Conservation (phyloP, 2,113 vertebrate species). For the Sminthopsis crassicaudata region DNA sequence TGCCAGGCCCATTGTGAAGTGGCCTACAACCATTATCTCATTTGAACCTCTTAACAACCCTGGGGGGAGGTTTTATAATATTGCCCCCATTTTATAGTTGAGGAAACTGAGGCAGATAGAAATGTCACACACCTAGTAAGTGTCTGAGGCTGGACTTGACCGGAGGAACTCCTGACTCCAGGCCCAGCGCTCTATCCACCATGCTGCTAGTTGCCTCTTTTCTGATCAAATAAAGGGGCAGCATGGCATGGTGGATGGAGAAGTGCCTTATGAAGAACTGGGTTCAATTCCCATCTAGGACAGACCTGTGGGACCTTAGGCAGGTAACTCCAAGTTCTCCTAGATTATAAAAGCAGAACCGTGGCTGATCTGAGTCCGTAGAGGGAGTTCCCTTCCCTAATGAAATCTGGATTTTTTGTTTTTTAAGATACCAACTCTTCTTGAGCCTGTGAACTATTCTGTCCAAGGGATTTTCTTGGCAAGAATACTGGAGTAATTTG, state of each 20-base stretch:
- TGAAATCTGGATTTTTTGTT: neutral
- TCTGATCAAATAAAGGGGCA: neutral
- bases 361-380: neutral
- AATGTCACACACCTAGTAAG: neutral
- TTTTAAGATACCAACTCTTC: neutral
- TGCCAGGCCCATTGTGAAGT: neutral
- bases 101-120: neutral
- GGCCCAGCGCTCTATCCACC: neutral
- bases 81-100: neutral
- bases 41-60: neutral
- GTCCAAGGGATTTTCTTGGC: neutral
- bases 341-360: neutral
- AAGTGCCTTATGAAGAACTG: neutral
- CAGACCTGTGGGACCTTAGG: neutral
- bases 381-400: neutral
- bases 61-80: neutral
- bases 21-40: neutral
- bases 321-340: neutral
- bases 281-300: neutral
- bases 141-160: neutral
- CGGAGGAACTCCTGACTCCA: neutral
- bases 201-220: neutral
- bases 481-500: neutral
- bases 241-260: no score
- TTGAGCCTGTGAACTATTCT: neutral